phyloP scores from a whole-genome alignment of 2,797 vertebrate genomes.

The Brachyrhaphis roseni region DNA sequence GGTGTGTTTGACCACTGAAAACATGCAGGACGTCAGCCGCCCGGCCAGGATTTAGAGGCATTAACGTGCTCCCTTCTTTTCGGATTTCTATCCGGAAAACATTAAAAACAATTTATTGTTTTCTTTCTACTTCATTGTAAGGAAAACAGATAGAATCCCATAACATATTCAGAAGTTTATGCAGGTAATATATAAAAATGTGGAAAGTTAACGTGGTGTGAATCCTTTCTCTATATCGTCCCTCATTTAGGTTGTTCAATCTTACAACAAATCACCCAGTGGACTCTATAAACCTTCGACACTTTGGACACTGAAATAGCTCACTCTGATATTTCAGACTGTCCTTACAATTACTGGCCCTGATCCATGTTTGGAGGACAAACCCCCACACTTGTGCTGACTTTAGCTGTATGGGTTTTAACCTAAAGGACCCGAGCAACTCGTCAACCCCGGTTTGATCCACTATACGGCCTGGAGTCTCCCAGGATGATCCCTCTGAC shows the following conservation, averaged over 20 bases:
- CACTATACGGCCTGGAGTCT: not conserved
- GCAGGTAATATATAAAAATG: not conserved
- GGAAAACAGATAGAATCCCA: not conserved
- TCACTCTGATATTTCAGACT: conserved; percentile 44
- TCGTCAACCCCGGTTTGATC: conserved; percentile 47
- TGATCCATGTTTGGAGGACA: conserved; percentile 61
- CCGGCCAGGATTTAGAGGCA: not conserved
- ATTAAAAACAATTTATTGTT: not conserved
- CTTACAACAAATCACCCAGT: conserved; percentile 22
- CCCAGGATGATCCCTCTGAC: conserved; percentile 43
- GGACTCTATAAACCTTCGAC: conserved; percentile 38
- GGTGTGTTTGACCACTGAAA: not conserved
- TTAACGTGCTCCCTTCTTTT: not conserved
- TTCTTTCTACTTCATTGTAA: not conserved
- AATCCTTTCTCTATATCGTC: not conserved
- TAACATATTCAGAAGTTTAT: not conserved
- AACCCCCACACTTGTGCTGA: conserved; percentile 53
- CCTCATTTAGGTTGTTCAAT: conserved; percentile 8
- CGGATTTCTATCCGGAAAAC: not conserved
- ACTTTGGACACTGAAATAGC: conserved; percentile 12
- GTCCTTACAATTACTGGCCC: conserved; percentile 63
- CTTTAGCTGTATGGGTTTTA: conserved; percentile 65
- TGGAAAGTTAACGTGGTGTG: not conserved
- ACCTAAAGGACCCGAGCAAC: conserved; percentile 54
- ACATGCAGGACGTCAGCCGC: not conserved